Evolutionary conservation across 2,888 invertebrate genomes (phyloP).

Genomic region (Chaitophorus viminalis): DNA sequence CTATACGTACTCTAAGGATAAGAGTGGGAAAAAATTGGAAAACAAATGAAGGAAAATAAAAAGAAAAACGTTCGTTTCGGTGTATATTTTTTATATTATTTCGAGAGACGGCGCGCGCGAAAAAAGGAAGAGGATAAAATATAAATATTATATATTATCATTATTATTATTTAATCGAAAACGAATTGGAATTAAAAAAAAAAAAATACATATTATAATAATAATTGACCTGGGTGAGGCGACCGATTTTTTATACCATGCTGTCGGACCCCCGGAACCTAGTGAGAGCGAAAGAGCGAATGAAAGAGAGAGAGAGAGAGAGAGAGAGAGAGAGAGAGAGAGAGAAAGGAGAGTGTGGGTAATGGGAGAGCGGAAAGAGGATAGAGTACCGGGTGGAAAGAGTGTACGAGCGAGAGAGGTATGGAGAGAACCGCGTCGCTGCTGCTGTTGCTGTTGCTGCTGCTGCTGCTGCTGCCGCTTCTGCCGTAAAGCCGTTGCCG

Average conservation of each 20-base stretch:
- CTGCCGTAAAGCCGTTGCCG: not conserved
- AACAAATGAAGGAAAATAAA: conserved; percentile 23
- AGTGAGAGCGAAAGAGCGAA: not conserved
- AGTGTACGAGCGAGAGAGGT: not conserved
- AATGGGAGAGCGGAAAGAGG: no score
- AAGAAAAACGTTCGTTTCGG: conserved; percentile 49
- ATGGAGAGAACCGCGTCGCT: not conserved
- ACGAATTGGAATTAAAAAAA: conserved; percentile 16
- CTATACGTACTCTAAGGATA: not conserved
- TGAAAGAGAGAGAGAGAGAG: not conserved
- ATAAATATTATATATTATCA: conserved; percentile 9
- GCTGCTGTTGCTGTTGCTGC: not conserved
- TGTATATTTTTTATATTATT: conserved; percentile 42
- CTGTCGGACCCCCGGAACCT: not conserved
- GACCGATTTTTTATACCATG: conserved; percentile 22
- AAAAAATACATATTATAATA: conserved; percentile 27
- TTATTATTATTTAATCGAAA: conserved; percentile 27
- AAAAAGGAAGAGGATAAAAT: conserved; percentile 34
- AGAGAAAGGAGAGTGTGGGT: no score
- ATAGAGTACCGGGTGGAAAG: not conserved
- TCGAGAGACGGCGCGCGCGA: conserved; percentile 13
- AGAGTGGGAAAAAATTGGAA: not conserved
- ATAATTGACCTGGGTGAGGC: conserved; percentile 41
- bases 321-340: not conserved
- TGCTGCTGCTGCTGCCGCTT: not conserved